These are phyloP conservation scores for Dallia pectoralis DNA, from an alignment of 2,797 vertebrate genomes.

Conservation along the genomic window DNA sequence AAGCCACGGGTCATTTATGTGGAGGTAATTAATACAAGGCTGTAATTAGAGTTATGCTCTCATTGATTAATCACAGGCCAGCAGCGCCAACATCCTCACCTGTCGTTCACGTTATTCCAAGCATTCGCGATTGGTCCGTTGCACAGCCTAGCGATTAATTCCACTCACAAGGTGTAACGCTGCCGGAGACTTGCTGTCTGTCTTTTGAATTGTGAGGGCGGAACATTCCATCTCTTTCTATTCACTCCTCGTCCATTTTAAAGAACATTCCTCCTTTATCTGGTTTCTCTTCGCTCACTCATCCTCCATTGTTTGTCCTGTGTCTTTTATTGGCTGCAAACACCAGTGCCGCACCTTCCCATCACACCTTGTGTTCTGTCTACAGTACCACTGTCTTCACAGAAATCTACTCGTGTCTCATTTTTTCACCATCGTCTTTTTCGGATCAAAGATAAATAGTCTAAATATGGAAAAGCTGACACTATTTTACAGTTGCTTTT, in stretches of 20 bases:
- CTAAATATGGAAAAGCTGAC: slow-evolving; percentile 58
- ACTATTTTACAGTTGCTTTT: slow-evolving; percentile 58
- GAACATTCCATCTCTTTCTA: neutral
- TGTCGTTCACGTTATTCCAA: slow-evolving; percentile 47
- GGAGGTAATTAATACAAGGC: slow-evolving; percentile 70
- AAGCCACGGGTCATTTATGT: slow-evolving; percentile 66
- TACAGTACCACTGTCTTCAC: neutral
- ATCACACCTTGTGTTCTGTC: slow-evolving; percentile 12
- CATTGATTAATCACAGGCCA: slow-evolving; percentile 72
- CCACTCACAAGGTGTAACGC: slow-evolving; percentile 17
- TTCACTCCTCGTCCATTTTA: neutral
- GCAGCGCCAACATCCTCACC: slow-evolving; percentile 51
- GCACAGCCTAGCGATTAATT: slow-evolving; percentile 16
- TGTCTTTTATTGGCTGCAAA: slow-evolving; percentile 10
- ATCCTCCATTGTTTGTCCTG: slow-evolving; percentile 8
- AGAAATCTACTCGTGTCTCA: slow-evolving; percentile 31
- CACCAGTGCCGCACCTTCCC: slow-evolving; percentile 10
- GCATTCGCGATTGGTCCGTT: slow-evolving; percentile 43
- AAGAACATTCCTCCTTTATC: neutral
- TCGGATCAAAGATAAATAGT: slow-evolving; percentile 63
- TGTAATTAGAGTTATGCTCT: slow-evolving; percentile 73
- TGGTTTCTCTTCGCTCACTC: neutral
- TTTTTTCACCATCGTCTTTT: slow-evolving; percentile 60
- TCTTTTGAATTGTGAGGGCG: slow-evolving; percentile 19
- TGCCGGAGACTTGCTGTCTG: neutral